phyloP scores from a whole-genome alignment of 2,888 invertebrate species.

The Vesta saturnalis region DNA sequence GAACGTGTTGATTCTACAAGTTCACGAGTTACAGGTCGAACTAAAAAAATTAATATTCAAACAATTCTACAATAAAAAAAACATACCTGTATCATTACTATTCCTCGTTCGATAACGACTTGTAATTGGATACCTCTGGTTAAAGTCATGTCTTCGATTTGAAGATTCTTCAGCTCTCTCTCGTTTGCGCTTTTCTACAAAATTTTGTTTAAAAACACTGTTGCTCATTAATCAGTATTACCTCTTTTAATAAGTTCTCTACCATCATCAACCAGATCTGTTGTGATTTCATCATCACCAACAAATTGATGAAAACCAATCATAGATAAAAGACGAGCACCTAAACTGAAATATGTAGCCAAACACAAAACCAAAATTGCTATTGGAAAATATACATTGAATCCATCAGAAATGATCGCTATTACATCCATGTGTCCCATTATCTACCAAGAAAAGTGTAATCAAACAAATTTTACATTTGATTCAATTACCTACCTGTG shows the following conservation, averaged over 20 bases:
- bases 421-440: constrained; percentile 99
- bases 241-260: constrained; percentile 90
- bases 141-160: constrained; percentile 77
- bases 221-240: constrained; percentile 54
- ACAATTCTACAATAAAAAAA: not conserved
- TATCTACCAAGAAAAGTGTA: constrained; percentile 66
- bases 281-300: constrained; percentile 92
- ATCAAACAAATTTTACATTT: not conserved
- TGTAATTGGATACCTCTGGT: constrained; percentile 69
- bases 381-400: constrained; percentile 99
- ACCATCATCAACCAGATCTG: constrained; percentile 94
- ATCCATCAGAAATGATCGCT: constrained; percentile 95
- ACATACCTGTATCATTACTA: constrained; percentile 63
- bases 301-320: constrained; percentile 98
- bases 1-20: constrained; percentile 78
- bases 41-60: constrained; percentile 49
- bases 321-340: constrained; percentile 87
- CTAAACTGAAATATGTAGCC: constrained; percentile 94
- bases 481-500: constrained; percentile 73
- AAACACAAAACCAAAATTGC: constrained; percentile 91
- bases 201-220: not conserved
- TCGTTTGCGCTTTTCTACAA: constrained; percentile 79
- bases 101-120: constrained; percentile 62
- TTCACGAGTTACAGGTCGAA: constrained; percentile 65
- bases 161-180: constrained; percentile 84